phyloP scores from a whole-genome alignment of 2,888 invertebrate species.

The Scaptomyza caliginosa region DNA sequence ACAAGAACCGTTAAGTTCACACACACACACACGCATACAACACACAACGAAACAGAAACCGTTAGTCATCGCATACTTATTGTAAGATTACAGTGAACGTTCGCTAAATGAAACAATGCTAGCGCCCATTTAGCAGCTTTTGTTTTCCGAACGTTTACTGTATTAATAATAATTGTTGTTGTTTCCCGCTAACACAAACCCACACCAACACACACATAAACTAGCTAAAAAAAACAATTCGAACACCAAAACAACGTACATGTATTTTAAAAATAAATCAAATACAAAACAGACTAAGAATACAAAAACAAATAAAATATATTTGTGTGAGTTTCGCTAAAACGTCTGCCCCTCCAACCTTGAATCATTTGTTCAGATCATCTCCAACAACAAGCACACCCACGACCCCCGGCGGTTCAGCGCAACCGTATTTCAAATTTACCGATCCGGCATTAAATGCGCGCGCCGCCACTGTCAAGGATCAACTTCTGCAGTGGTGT shows the following conservation, averaged over 20 bases:
- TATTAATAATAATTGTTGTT: constrained; percentile 41
- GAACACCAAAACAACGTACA: constrained; percentile 44
- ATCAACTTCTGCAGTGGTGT: constrained; percentile 98
- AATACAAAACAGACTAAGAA: constrained; percentile 18
- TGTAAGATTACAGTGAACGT: constrained; percentile 13
- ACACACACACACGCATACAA: constrained; percentile 23
- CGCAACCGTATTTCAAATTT: constrained; percentile 94
- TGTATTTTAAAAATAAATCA: constrained; percentile 24
- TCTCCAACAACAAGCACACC: constrained; percentile 89
- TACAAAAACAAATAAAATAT: constrained; percentile 31
- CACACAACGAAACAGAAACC: constrained; percentile 21
- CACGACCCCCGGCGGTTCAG: constrained; percentile 84
- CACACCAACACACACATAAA: constrained; percentile 21
- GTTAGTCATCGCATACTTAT: constrained; percentile 13
- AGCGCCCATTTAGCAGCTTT: background rate
- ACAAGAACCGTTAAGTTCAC: constrained; percentile 6
- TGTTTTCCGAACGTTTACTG: constrained; percentile 1
- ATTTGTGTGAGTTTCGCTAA: constrained; percentile 82
- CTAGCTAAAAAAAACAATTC: constrained; percentile 37
- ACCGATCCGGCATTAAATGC: constrained; percentile 95
- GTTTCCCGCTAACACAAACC: constrained; percentile 62
- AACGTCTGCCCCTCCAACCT: constrained; percentile 79
- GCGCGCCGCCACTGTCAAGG: constrained; percentile 97
- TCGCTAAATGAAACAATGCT: background rate
- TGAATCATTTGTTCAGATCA: constrained; percentile 86